A percentile compares a stretch with the other conserved stretches of the same genome.
These are phyloP conservation scores for Erythrolamprus reginae DNA, from an alignment of 2,113 vertebrate species.

Conservation along the genomic window DNA sequence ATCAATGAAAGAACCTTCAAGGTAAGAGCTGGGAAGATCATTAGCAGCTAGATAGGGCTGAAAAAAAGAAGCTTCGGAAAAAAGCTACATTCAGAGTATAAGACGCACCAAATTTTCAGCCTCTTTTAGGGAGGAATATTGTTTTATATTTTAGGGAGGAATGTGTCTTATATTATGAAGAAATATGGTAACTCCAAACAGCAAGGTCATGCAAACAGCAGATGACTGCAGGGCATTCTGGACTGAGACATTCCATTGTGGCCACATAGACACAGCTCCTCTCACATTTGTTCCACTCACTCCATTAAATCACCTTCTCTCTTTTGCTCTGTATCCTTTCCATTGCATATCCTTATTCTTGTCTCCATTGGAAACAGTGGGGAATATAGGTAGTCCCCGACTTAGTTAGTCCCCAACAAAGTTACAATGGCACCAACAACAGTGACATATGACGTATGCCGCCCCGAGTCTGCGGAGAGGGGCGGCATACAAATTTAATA, in stretches of 20 bases:
- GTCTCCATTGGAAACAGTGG: not conserved
- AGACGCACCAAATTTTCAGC: no score
- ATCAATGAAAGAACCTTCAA: no score
- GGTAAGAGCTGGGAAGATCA: no score
- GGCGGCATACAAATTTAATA: no score
- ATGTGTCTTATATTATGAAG: no score
- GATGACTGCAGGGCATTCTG: not conserved
- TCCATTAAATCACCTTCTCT: not conserved
- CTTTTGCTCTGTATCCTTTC: not conserved
- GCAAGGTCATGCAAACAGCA: not conserved
- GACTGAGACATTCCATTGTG: not conserved
- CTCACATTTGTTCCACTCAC: not conserved
- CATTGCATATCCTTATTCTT: not conserved
- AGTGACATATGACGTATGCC: not conserved
- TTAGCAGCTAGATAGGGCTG: no score
- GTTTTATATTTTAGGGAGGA: no score
- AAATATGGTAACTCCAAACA: not conserved
- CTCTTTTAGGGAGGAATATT: no score
- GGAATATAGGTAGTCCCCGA: not conserved
- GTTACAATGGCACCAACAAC: not conserved
- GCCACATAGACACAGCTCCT: not conserved
- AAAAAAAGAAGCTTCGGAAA: no score
- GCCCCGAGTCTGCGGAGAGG: no score
- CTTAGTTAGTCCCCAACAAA: not conserved
- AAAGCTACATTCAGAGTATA: no score